A percentile compares a stretch with the other conserved stretches of the same genome.
Conservation (phyloP, 1,140 invertebrate genomes). For the honey bee (Apis mellifera) region DNA sequence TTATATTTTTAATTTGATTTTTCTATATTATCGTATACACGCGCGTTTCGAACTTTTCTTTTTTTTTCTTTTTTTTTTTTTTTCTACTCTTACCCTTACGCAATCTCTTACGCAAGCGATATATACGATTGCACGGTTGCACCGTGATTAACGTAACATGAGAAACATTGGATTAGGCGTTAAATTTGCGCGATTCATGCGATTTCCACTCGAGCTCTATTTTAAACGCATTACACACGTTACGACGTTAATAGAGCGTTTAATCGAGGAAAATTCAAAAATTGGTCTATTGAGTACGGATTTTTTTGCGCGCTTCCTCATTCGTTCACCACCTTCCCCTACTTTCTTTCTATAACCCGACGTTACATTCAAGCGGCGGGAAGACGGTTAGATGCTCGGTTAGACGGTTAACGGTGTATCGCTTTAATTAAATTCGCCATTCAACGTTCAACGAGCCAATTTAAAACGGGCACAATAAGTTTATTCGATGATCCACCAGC, state of each 20-base stretch:
- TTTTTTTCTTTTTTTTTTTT: not conserved
- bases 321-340: no score
- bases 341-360: not conserved
- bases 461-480: conserved; percentile 41
- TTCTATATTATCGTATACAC: no score
- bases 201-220: not conserved
- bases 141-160: conserved; percentile 31
- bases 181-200: conserved; percentile 30
- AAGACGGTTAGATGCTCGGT: not conserved
- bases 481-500: conserved; percentile 1
- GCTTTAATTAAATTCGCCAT: conserved; percentile 51
- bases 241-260: not conserved
- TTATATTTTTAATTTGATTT: not conserved
- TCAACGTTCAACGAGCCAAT: conserved; percentile 51
- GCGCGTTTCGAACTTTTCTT: not conserved
- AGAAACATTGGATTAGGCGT: conserved; percentile 36
- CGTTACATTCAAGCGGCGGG: not conserved
- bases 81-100: not conserved
- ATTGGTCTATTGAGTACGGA: no score
- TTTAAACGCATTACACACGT: not conserved
- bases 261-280: not conserved
- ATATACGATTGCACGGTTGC: not conserved
- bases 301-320: not conserved
- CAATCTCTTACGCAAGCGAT: not conserved
- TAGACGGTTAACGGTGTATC: conserved; percentile 33